A percentile compares a stretch with the other conserved stretches of the same genome.
phyloP scores from a whole-genome alignment of 2,113 vertebrate species.

The Cricetomys ansorgei region DNA sequence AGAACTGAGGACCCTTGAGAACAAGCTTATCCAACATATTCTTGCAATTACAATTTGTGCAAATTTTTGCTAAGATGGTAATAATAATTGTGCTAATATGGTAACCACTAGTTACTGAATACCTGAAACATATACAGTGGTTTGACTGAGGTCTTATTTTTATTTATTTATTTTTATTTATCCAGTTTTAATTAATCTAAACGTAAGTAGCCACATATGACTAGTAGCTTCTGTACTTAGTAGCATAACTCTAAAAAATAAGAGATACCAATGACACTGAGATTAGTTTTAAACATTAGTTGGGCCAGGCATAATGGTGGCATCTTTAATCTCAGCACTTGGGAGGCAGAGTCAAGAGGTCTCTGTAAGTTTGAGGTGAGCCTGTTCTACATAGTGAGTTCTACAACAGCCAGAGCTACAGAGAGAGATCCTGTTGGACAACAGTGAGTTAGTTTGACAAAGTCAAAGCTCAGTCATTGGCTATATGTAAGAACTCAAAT shows the following conservation, averaged over 20 bases:
- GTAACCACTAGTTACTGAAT: slow-evolving; percentile 46
- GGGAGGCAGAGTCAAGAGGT: too few relatives aligned
- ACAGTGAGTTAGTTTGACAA: neutral
- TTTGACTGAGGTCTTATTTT: slow-evolving; percentile 36
- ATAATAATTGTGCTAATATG: neutral
- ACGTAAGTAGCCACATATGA: neutral
- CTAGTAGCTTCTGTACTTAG: neutral
- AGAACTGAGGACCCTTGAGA: neutral
- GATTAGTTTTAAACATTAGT: slow-evolving; percentile 25
- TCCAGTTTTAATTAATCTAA: slow-evolving; percentile 48
- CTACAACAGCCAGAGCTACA: neutral
- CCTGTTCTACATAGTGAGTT: neutral
- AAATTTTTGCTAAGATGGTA: neutral
- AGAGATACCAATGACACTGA: neutral
- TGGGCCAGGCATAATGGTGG: neutral
- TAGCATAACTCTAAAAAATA: slow-evolving; percentile 31
- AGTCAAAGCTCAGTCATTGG: neutral
- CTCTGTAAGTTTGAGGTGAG: neutral
- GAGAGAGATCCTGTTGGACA: neutral
- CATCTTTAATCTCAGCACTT: too few relatives aligned
- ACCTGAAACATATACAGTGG: slow-evolving; percentile 6
- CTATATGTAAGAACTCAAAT: slow-evolving; percentile 45
- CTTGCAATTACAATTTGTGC: neutral
- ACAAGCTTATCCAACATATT: slow-evolving; percentile 26
- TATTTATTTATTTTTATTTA: too few relatives aligned